Base-by-base conservation (phyloP, 1,140 invertebrate species). In the Littorina saxatilis region DNA sequence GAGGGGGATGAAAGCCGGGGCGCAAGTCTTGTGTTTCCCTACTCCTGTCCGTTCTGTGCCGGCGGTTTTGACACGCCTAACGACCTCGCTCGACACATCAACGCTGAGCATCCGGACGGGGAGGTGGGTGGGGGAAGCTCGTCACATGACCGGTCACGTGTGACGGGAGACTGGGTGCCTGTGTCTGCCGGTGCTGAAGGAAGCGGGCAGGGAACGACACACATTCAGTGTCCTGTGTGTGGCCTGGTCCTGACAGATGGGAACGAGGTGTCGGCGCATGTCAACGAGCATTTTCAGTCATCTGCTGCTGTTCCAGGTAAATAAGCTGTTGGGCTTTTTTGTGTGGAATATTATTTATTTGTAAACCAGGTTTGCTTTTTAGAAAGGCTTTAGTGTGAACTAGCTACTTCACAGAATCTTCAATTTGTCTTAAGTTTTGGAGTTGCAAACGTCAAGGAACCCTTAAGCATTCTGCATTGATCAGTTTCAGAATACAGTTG, bases 71-170 rank as follows among this genome's bases (percentile, higher is more conserved):
- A 94, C 32, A 95, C 95, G 82, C 94, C 94, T 15, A 94, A 95
- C n/a, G 96, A 96, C 89, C 93, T 97, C 37, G 96, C 97, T 91
- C 90, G 96, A 15, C 96, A 97, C 90, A 96, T 97, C 0, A 97
- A 97, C 91, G 95, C 96, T 35, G 96, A 96, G 88, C 96, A 97
- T 90, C 94, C 94, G 88, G 95, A 96, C 91, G 95, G 87, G 94
- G 94, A 29, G 88, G 85, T 76, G 84, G 43, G 73, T 39, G 58
- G 55, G 27, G 3, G 37, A 70, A 61, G 76, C 72, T 63, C 11
- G 29, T 20, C 66, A 27, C 23, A 27, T 32, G 61, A 77, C 29
- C 39, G 66, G 27, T 37, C 29, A 23, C 39, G 29, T 50, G 70
- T 66, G 17, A 32, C 74, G 43, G 76, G 80, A 47, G 66, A 37